A percentile compares a stretch with the other conserved stretches of the same genome.
Evolutionary conservation across 1,140 invertebrate genomes (phyloP).

Genomic region (Philopotamus ludificatus): DNA sequence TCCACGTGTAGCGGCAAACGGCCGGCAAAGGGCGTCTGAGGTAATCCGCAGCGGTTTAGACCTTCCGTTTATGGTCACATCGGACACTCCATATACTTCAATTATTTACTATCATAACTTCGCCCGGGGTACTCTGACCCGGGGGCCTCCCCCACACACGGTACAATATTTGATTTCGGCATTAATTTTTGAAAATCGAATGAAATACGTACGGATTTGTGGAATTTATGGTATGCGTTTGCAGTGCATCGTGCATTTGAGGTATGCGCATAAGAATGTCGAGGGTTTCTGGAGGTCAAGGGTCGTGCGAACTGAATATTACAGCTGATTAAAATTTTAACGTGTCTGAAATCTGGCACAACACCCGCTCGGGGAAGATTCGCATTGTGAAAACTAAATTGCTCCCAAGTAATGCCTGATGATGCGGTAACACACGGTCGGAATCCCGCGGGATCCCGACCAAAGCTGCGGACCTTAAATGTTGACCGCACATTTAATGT

Average conservation of each 20-base stretch:
- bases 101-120: constrained; percentile 24
- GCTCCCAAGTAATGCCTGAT: constrained; percentile 38
- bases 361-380: background rate
- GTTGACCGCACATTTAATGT: constrained; percentile 39
- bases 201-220: no score
- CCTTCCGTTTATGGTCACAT: constrained; percentile 27
- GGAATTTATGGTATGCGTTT: no score
- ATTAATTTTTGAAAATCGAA: no score
- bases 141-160: background rate
- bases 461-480: constrained; percentile 34
- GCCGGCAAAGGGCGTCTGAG: constrained; percentile 3
- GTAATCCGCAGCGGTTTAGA: constrained; percentile 27
- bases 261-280: no score
- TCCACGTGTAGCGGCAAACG: background rate
- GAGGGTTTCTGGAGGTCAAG: no score
- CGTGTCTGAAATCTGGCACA: no score
- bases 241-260: no score
- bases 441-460: constrained; percentile 21
- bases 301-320: no score
- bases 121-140: background rate
- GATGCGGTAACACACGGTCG: constrained; percentile 34
- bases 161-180: no score
- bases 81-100: constrained; percentile 15
- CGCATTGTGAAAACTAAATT: constrained; percentile 33
- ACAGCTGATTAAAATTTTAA: no score